These are phyloP conservation scores for Ammodytes dubius DNA, from an alignment of 2,113 vertebrate species.

Conservation along the genomic window DNA sequence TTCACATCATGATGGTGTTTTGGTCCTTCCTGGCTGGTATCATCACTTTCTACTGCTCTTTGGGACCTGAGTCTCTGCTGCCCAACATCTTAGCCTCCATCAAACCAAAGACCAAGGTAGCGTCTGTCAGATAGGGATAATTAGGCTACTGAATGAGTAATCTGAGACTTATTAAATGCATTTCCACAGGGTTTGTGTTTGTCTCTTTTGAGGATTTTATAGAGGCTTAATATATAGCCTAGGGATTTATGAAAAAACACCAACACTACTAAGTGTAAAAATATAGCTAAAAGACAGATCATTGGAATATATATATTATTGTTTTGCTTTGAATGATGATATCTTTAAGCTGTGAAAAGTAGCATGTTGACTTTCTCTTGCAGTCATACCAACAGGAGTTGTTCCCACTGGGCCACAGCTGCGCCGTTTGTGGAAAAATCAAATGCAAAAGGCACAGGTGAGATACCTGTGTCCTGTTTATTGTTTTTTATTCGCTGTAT, in stretches of 20 bases:
- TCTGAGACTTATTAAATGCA: background rate
- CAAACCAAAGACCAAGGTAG: constrained; percentile 92
- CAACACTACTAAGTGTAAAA: background rate
- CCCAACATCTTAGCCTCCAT: constrained; percentile 93
- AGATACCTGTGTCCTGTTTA: no score
- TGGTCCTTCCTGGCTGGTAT: constrained; percentile 97
- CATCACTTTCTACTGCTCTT: constrained; percentile 92
- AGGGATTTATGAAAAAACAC: background rate
- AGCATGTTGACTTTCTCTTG: constrained; percentile 20
- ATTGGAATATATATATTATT: no score
- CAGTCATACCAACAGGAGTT: constrained; percentile 91
- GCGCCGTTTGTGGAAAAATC: constrained; percentile 96
- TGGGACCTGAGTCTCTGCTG: constrained; percentile 92
- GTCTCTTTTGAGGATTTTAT: background rate
- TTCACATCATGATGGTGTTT: constrained; percentile 95
- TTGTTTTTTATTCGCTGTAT: no score
- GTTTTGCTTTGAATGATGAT: background rate
- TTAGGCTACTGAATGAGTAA: no score
- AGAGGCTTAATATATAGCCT: background rate
- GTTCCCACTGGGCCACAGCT: constrained; percentile 93
- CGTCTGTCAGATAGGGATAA: background rate
- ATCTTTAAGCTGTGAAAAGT: background rate
- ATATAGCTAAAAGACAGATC: no score
- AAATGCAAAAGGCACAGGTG: constrained; percentile 97
- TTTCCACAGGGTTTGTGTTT: background rate